Evolutionary conservation across 2,113 vertebrate genomes (phyloP), one percentile per base, ranked within the genome.

Genomic region (Sebastes schlegelii): DNA sequence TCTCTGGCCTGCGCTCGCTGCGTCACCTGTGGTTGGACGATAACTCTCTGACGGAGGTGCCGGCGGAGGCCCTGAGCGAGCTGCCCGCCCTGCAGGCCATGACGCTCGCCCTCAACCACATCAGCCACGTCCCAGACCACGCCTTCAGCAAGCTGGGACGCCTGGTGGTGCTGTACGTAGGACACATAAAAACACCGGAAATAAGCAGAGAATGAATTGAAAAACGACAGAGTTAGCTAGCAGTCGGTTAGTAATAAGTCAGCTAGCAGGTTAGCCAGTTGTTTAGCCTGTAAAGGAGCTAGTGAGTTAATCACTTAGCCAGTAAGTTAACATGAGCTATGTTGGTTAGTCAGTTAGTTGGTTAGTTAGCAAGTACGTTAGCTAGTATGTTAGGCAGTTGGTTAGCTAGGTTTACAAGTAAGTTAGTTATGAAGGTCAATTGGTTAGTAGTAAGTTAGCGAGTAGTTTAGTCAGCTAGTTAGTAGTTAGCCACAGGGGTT

Each of bases 11-110:
- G 77, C 93, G 90, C 2, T 95, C 96, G 48, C 81, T 98, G 23
- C 97, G 97, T 7, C 97, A 98, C 92, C 96, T 98, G 78, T 98
- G 97, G 97, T 83, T 98, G 93, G 97, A 98, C 0, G 97, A 98
- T 79, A 98, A 98, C 34, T 94, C 91, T 5, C 93, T 98, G 95
- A 95, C 91, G 0, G 97, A 96, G 90, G 97, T 98, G 83, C 97
- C 97, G 0, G 90, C 94, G 42, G 90, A 79, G 57, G 97, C 97
- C 1, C 96, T 98, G 81, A 93, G 94, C 80, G 93, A 91, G 17
- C 95, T 98, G 58, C 95, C 95, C 0, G 92, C 96, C 14, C 95
- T 98, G 17, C 97, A 98, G 75, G 97, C 97, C 89, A 96, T 98
- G 95, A 98, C 97, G 19, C 86, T 98, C 83, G 97, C 97, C 21